Evolutionary conservation across 2,113 vertebrate genomes (phyloP).

Genomic region (Mormoops blainvillei): DNA sequence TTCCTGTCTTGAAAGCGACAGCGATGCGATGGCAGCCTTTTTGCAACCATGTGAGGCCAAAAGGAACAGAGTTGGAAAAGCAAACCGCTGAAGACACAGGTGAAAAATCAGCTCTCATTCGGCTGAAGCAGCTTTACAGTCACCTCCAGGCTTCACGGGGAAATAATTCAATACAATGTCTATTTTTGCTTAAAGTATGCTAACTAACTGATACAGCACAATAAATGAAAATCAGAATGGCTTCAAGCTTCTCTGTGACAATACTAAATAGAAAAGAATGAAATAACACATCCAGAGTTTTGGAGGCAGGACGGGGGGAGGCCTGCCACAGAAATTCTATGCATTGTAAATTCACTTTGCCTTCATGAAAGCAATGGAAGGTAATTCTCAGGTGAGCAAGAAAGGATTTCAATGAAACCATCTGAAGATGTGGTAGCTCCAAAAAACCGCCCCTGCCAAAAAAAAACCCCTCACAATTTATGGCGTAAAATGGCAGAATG

Average conservation of each 20-base stretch:
- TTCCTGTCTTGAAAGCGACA: neutral
- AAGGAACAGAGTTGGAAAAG: neutral
- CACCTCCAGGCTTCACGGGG: neutral
- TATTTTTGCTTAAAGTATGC: neutral
- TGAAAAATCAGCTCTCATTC: neutral
- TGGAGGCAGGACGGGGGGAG: neutral
- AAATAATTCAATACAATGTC: neutral
- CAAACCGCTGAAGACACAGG: rapidly evolving
- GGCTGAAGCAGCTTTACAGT: neutral
- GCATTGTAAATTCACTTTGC: neutral
- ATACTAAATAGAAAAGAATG: neutral
- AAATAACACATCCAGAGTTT: neutral
- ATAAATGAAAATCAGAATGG: neutral
- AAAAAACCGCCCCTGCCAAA: too few species aligned
- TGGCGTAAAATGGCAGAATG: neutral
- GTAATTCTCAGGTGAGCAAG: neutral
- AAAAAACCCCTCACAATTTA: neutral
- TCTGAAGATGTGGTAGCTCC: neutral
- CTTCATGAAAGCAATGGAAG: neutral
- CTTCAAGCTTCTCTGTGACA: neutral
- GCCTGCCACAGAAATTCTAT: neutral
- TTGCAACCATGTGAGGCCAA: neutral
- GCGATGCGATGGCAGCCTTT: neutral
- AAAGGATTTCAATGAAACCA: neutral
- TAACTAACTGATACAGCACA: neutral